Percentiles rank a stretch among this genome's conserved stretches.
phyloP scores from a whole-genome alignment of 2,797 vertebrate species.

The Enteromius fasciolatus region DNA sequence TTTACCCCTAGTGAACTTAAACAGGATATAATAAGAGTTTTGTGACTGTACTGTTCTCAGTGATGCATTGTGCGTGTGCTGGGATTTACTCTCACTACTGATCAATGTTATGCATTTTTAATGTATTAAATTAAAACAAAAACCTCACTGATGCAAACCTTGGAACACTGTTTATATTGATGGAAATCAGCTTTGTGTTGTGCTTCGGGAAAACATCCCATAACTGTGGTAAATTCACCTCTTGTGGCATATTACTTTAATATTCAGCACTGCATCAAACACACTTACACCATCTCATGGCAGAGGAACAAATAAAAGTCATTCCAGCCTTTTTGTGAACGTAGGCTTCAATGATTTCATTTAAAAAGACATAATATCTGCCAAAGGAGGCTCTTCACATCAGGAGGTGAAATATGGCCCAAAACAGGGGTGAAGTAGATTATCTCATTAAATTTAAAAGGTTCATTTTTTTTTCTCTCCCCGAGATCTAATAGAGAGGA shows the following conservation, averaged over 20 bases:
- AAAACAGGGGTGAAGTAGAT: constrained; percentile 38
- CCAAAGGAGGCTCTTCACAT: constrained; percentile 19
- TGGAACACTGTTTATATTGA: background rate
- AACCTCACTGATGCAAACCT: background rate
- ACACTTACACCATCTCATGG: constrained; percentile 12
- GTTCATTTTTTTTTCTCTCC: background rate
- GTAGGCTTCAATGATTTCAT: constrained; percentile 25
- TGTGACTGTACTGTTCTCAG: background rate
- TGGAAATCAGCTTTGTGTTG: background rate
- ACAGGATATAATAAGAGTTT: background rate
- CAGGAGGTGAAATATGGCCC: constrained; percentile 28
- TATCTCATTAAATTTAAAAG: constrained; percentile 46
- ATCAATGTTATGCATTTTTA: too few relatives aligned
- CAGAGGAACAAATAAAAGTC: constrained; percentile 37
- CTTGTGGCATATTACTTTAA: constrained; percentile 18
- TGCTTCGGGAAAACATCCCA: background rate
- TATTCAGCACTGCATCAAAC: constrained; percentile 17
- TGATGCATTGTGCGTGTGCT: background rate
- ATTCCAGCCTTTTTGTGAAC: constrained; percentile 14
- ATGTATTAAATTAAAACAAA: too few relatives aligned
- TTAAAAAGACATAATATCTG: constrained; percentile 39
- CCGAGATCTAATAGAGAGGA: constrained; percentile 30
- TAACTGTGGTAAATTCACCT: constrained; percentile 5
- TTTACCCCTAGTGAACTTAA: background rate
- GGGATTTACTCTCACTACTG: too few relatives aligned